These are phyloP conservation scores for Hartigia nigra DNA, from an alignment of 2,888 invertebrate species.

Conservation along the genomic window DNA sequence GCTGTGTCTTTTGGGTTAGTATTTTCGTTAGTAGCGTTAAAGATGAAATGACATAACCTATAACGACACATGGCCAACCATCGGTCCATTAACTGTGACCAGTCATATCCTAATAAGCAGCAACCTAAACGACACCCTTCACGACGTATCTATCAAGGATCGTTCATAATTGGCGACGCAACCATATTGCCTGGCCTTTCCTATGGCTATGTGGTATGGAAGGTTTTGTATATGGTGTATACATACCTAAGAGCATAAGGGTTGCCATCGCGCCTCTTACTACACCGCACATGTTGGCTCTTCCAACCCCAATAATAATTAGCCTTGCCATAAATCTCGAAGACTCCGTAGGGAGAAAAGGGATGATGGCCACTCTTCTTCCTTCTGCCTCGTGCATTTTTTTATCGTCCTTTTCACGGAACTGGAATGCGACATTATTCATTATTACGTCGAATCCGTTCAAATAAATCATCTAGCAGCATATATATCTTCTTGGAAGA, in stretches of 20 bases:
- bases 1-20: neutral
- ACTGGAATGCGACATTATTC: conserved; percentile 13
- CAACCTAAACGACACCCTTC: conserved; percentile 33
- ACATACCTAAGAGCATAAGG: conserved; percentile 21
- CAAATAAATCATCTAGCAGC: neutral
- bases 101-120: conserved; percentile 38
- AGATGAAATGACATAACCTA: neutral
- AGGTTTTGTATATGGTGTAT: neutral
- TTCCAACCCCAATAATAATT: conserved; percentile 49
- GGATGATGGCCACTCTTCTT: neutral
- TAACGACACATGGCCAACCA: conserved; percentile 27
- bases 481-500: neutral
- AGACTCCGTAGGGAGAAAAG: conserved; percentile 1
- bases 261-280: conserved; percentile 29
- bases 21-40: neutral
- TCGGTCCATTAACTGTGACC: conserved; percentile 26
- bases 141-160: conserved; percentile 44
- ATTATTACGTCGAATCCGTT: conserved; percentile 9
- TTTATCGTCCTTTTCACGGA: conserved; percentile 7
- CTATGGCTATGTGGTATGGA: conserved; percentile 16
- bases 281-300: conserved; percentile 37
- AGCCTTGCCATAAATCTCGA: conserved; percentile 49
- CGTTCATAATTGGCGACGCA: conserved; percentile 52
- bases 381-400: neutral
- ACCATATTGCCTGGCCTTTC: conserved; percentile 33